Conservation (phyloP, 1,140 invertebrate species). For the Cherax destructor region DNA sequence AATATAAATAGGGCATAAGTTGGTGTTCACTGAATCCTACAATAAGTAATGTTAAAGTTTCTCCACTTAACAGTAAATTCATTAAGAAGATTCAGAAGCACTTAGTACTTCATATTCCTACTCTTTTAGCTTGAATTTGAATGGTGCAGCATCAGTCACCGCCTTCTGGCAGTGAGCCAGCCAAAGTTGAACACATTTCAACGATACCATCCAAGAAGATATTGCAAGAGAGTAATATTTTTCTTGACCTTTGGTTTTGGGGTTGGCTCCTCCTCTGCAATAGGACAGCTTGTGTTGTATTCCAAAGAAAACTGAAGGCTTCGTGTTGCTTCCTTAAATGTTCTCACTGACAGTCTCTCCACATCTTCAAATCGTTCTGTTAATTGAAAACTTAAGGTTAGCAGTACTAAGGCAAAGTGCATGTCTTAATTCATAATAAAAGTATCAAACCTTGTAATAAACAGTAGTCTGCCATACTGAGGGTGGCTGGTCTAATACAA, state of each 20-base stretch:
- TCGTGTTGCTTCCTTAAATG: slow-evolving; percentile 27
- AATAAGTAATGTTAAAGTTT: too few relatives aligned
- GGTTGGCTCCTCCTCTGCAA: background rate
- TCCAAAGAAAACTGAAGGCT: slow-evolving; percentile 39
- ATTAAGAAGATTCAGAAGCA: too few relatives aligned
- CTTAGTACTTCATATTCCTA: too few relatives aligned
- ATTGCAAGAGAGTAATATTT: slow-evolving; percentile 54
- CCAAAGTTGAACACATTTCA: background rate
- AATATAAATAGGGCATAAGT: too few relatives aligned
- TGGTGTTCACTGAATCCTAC: too few relatives aligned
- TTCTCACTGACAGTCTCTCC: slow-evolving; percentile 43
- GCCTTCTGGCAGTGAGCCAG: too few relatives aligned
- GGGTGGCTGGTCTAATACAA: too few relatives aligned
- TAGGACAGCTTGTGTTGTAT: slow-evolving; percentile 42
- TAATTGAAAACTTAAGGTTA: background rate
- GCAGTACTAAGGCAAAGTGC: background rate
- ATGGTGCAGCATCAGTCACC: too few relatives aligned
- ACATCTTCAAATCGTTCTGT: slow-evolving; percentile 53
- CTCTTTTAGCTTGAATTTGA: too few relatives aligned
- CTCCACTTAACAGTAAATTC: too few relatives aligned
- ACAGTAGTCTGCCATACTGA: too few relatives aligned
- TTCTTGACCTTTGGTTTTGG: slow-evolving; percentile 20
- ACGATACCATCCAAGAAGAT: slow-evolving; percentile 59
- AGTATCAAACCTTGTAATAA: too few relatives aligned
- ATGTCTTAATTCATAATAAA: background rate